These are phyloP conservation scores for Hydrophis major DNA, from an alignment of 2,797 vertebrate genomes.

Conservation along the genomic window DNA sequence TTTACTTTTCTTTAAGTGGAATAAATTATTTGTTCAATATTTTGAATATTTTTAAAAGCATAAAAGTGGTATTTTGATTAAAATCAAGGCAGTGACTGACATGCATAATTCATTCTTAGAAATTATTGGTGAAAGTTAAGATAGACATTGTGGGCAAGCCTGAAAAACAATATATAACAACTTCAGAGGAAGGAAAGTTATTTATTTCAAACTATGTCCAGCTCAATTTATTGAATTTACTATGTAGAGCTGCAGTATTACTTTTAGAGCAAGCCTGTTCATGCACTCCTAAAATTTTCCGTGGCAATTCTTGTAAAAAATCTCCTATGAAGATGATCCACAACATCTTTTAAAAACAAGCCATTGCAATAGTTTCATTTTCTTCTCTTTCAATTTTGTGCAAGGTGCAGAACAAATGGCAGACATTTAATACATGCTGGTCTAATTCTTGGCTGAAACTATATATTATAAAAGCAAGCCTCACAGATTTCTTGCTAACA, in stretches of 20 bases:
- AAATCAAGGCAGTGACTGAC: slow-evolving; percentile 50
- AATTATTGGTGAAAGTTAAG: slow-evolving; percentile 49
- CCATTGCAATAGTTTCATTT: neutral
- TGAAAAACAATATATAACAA: slow-evolving; percentile 45
- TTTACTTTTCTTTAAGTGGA: slow-evolving; percentile 57
- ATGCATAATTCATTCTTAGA: slow-evolving; percentile 51
- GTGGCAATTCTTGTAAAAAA: slow-evolving; percentile 17
- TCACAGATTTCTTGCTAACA: neutral
- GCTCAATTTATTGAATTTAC: neutral
- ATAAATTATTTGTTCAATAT: slow-evolving; percentile 62
- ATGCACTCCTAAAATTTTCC: neutral
- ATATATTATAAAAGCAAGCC: neutral
- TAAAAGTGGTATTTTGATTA: slow-evolving; percentile 64
- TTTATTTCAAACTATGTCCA: neutral
- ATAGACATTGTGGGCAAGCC: slow-evolving; percentile 32
- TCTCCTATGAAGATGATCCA: neutral
- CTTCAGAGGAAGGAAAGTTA: slow-evolving; percentile 35
- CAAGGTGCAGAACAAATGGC: neutral
- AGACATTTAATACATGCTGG: neutral
- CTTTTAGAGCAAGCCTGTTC: neutral
- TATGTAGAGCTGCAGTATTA: neutral
- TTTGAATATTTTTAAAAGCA: slow-evolving; percentile 54
- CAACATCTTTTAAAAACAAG: neutral
- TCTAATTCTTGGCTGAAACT: slow-evolving; percentile 3
- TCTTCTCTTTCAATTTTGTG: slow-evolving; percentile 16